Evolutionary conservation across 2,113 vertebrate species (phyloP), one percentile per base, ranked within the genome.

Genomic region (Cololabis saira): DNA sequence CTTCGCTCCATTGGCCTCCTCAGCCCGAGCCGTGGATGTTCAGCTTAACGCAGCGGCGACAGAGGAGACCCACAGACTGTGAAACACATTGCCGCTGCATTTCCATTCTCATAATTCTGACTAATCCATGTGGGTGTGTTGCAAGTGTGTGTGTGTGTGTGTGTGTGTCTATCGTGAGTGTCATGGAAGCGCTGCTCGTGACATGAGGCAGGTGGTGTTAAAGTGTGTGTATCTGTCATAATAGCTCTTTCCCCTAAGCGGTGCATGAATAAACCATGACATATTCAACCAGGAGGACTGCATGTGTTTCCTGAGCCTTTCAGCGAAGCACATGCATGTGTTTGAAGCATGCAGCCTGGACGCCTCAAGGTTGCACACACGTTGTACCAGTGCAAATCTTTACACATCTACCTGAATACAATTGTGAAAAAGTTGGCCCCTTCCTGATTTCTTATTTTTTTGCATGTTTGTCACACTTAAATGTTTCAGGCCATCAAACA

Each of bases 31-130:
- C 22, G 43, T 62, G 63, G 73, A 88, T 83, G 87, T 80, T 89
- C 56, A 80, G 85, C 83, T 91, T 86, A 87, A 88, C 82, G 85
- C 82, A 44, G 82, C 69, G 27, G 77, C 74, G 83, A 88, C 85
- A 76, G 82, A 84, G 69, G 66, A 81, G 70, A 82, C 67, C 82
- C 72, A 60, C 78, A 76, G 81, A 87, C 86, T 85, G 80, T 74
- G 78, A 85, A 90, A 89, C 82, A 88, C 81, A 83, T 74, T 81
- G 70, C 75, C 8, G 22, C 83, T 80, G 76, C 70, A 87, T 89
- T 89, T 86, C 80, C 85, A 88, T 89, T 87, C 82, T 74, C 83
- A 89, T 83, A 77, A 89, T 82, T 87, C 79, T 58, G 55, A 22
- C 59, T 83, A 71, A 87, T 85, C 85, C 81, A 76, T 63, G 55